A percentile compares a stretch with the other conserved stretches of the same genome.
Evolutionary conservation across 2,797 vertebrate species (phyloP).

Genomic region (Sebastes taczanowskii): DNA sequence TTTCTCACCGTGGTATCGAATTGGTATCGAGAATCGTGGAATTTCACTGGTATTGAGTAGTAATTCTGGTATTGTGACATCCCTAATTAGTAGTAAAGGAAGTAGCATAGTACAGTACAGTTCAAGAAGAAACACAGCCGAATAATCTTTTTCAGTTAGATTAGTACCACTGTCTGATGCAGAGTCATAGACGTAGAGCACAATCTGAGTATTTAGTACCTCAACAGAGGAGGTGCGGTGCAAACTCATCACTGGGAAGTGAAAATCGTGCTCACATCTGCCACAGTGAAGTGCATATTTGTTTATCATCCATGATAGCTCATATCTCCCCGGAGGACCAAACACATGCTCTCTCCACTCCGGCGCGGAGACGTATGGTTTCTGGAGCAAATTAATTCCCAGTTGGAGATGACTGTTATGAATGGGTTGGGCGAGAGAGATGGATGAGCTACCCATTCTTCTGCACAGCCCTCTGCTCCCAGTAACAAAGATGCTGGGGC

Average conservation of each 20-base stretch:
- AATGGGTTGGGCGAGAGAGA: slow-evolving; percentile 68
- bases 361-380: slow-evolving; percentile 51
- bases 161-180: background rate
- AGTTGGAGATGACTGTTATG: slow-evolving; percentile 75
- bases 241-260: background rate
- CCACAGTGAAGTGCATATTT: slow-evolving; percentile 50
- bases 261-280: slow-evolving; percentile 37
- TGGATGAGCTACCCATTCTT: slow-evolving; percentile 64
- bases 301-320: slow-evolving; percentile 59
- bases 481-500: slow-evolving; percentile 68
- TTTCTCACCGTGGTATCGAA: too few relatives aligned
- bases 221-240: background rate
- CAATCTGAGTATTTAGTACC: background rate
- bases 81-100: background rate
- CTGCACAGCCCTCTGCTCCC: slow-evolving; percentile 62
- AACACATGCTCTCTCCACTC: slow-evolving; percentile 55
- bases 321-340: slow-evolving; percentile 50
- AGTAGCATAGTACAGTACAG: background rate
- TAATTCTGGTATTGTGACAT: too few relatives aligned
- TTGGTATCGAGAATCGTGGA: too few relatives aligned
- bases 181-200: background rate
- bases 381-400: slow-evolving; percentile 77
- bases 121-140: background rate
- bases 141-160: background rate
- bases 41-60: too few relatives aligned